phyloP scores from a whole-genome alignment of 2,113 vertebrate genomes.

The Oostethus manadensis region DNA sequence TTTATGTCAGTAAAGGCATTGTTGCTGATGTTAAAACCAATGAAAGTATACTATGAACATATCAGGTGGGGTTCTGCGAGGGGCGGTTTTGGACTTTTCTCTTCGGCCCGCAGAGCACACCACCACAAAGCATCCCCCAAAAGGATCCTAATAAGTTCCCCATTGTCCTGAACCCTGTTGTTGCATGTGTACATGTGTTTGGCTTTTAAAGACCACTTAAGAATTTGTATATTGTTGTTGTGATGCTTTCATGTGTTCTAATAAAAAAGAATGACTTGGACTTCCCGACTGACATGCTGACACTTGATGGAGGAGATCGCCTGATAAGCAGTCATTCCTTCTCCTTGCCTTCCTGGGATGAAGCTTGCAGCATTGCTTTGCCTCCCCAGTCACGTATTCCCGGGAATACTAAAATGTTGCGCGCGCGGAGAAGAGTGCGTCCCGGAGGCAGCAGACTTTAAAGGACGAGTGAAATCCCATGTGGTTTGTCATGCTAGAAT shows the following conservation, averaged over 20 bases:
- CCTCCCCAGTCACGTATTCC: slow-evolving; percentile 70
- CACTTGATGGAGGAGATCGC: slow-evolving; percentile 65
- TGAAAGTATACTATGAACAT: slow-evolving; percentile 46
- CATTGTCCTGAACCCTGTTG: slow-evolving; percentile 84
- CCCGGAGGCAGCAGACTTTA: slow-evolving; percentile 73
- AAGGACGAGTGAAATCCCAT: slow-evolving; percentile 73
- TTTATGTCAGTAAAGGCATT: slow-evolving; percentile 59
- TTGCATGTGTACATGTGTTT: slow-evolving; percentile 90
- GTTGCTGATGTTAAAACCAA: slow-evolving; percentile 52
- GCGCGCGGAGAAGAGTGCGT: slow-evolving; percentile 65
- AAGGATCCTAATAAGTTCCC: slow-evolving; percentile 74
- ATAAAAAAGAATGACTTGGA: slow-evolving; percentile 75
- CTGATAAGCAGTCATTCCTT: slow-evolving; percentile 12
- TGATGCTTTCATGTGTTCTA: slow-evolving; percentile 88
- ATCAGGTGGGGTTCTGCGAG: slow-evolving; percentile 53
- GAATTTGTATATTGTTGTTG: slow-evolving; percentile 90
- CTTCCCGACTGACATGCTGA: slow-evolving; percentile 22
- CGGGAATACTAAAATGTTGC: slow-evolving; percentile 71
- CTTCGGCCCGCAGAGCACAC: slow-evolving; percentile 19
- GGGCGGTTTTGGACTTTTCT: slow-evolving; percentile 32
- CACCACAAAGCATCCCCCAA: slow-evolving; percentile 14
- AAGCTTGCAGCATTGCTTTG: slow-evolving; percentile 54
- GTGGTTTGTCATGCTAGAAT: slow-evolving; percentile 75
- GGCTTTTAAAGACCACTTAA: slow-evolving; percentile 81
- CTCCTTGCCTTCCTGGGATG: slow-evolving; percentile 22